A percentile compares a stretch with the other conserved stretches of the same genome.
Conservation (phyloP, 1,140 invertebrate genomes). For the Eumeta japonica region DNA sequence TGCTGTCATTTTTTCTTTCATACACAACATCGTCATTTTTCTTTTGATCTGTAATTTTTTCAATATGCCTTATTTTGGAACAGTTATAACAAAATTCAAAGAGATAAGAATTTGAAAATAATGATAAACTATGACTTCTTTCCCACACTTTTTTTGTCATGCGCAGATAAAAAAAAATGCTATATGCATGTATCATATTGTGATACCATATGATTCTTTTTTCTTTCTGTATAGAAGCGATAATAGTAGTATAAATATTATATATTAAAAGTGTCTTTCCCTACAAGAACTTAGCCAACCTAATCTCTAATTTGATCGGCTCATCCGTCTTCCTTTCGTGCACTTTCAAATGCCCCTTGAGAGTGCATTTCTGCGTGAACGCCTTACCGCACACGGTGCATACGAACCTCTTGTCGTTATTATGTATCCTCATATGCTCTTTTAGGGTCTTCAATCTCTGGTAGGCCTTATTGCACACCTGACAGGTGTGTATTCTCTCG, state of each 20-base stretch:
- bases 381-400: constrained; percentile 47
- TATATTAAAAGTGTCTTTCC: too few relatives aligned
- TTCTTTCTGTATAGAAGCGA: too few relatives aligned
- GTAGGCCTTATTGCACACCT: constrained; percentile 52
- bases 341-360: constrained; percentile 32
- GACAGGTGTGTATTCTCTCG: constrained; percentile 34
- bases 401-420: constrained; percentile 39
- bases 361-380: constrained; percentile 42
- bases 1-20: too few relatives aligned
- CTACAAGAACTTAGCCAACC: not conserved
- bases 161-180: not conserved
- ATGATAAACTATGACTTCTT: too few relatives aligned
- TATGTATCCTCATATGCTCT: constrained; percentile 54
- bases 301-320: not conserved
- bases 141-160: too few relatives aligned
- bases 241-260: too few relatives aligned
- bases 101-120: too few relatives aligned
- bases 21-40: too few relatives aligned
- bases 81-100: too few relatives aligned
- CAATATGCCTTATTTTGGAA: too few relatives aligned
- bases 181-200: not conserved
- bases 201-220: not conserved
- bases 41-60: too few relatives aligned
- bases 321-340: not conserved
- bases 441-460: constrained; percentile 54